Base-by-base conservation (phyloP, 1,140 invertebrate genomes). In the Phymastichus coffea region DNA sequence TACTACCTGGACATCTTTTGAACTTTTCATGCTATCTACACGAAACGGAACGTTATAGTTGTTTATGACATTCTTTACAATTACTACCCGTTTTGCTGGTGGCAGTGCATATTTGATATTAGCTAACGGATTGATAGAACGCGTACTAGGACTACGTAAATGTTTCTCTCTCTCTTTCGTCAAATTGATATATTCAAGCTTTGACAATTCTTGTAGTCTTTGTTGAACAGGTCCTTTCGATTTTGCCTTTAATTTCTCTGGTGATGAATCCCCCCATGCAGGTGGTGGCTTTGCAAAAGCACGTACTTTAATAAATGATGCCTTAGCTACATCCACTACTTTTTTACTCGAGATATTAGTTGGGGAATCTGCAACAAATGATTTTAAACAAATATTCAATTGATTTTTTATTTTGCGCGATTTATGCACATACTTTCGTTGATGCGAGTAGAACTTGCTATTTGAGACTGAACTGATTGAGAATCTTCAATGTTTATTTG, bases 211-310 rank as follows among this genome's bases (percentile, higher is more conserved):
- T 7, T 41, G 9, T 14, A 19, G 2, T 26, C 14, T 12, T 57
- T 47, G 20, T 10, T 55, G 26, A 2, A 23, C 35, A 7, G 40
- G 26, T 3, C 3, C 4, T 12, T 44, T 4, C 1, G 12, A 2
- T 33, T 35, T 44, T 52, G 7, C 4, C 6, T 53, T 46, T 10
- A 1, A 2, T 28, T 54, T 54, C 3, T 60, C 43, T 23, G 49
- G 58, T 17, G 58, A 48, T 20, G 23, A n/a, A 40, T 70, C 69
- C 7, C 67, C 43, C 72, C 73, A 75, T 2, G 68, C 72, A 0
- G 51, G 63, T 0, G 71, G 68, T n/a, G 67, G 67, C 57, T 74
- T 78, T n/a, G 76, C 76, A 49, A 78, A 78, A 17, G 71, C 68
- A 33, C 73, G 56, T 15, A 76, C 64, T 54, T 74, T 66, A 35